These are phyloP conservation scores for Notarius quadriscutis DNA, from an alignment of 2,113 vertebrate genomes.

Conservation along the genomic window DNA sequence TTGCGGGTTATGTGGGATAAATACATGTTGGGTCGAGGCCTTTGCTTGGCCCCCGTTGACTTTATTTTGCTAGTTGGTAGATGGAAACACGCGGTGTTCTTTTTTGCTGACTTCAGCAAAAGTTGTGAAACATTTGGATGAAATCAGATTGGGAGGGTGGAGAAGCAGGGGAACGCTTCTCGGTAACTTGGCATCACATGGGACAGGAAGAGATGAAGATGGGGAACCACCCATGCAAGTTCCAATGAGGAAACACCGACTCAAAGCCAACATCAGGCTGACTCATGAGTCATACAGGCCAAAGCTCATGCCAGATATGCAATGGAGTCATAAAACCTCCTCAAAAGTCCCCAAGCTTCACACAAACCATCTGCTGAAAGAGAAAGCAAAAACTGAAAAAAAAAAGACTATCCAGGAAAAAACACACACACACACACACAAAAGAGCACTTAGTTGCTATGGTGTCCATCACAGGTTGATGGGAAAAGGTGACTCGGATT, in stretches of 20 bases:
- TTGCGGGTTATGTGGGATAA: neutral
- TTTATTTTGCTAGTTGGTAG: neutral
- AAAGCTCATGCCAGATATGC: constrained; percentile 5
- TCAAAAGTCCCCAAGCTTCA: constrained; percentile 2
- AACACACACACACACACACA: neutral
- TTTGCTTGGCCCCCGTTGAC: neutral
- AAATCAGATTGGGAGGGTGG: neutral
- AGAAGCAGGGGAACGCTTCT: neutral
- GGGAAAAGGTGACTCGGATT: constrained; percentile 8
- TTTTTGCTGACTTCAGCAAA: constrained; percentile 3
- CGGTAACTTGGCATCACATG: constrained; percentile 46
- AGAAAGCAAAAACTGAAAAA: neutral
- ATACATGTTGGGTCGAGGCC: neutral
- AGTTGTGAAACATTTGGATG: constrained; percentile 16
- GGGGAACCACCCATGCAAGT: constrained; percentile 30
- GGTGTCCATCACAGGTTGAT: neutral
- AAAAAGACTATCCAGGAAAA: neutral
- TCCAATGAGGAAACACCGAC: constrained; percentile 35
- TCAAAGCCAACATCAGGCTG: constrained; percentile 32
- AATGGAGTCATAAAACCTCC: constrained; percentile 34
- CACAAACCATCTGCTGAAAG: constrained; percentile 9
- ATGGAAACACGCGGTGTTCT: neutral
- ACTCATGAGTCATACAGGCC: constrained; percentile 46
- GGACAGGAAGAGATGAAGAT: constrained; percentile 31
- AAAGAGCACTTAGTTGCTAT: neutral